Evolutionary conservation across 1,140 invertebrate species (phyloP).

Genomic region (Temnothorax curvispinosus): DNA sequence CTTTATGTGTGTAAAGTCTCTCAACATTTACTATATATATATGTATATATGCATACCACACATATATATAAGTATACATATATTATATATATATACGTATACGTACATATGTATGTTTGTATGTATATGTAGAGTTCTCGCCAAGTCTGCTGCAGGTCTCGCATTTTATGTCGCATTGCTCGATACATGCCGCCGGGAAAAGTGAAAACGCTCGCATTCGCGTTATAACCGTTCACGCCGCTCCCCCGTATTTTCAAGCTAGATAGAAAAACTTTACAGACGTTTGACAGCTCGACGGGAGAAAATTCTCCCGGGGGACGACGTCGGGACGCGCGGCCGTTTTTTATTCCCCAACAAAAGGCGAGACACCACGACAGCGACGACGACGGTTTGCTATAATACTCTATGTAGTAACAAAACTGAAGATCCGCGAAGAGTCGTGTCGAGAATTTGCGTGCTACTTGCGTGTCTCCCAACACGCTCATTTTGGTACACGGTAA

Average conservation of each 20-base stretch:
- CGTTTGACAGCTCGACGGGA: constrained; percentile 19
- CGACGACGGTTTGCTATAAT: constrained; percentile 1
- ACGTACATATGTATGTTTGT: not conserved
- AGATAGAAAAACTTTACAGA: constrained; percentile 33
- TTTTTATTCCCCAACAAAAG: constrained; percentile 30
- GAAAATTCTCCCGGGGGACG: not conserved
- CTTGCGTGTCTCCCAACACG: constrained; percentile 36
- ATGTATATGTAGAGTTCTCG: constrained; percentile 33
- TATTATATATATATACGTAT: not conserved
- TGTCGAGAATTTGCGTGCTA: constrained; percentile 44
- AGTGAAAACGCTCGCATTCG: constrained; percentile 28
- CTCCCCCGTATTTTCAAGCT: constrained; percentile 19
- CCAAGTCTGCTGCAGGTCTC: constrained; percentile 33
- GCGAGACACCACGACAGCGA: constrained; percentile 4
- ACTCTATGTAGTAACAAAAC: constrained; percentile 17
- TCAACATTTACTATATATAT: constrained; percentile 14
- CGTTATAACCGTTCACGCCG: constrained; percentile 36
- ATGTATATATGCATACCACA: not conserved
- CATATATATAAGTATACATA: not conserved
- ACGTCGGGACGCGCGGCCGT: not conserved
- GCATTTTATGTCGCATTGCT: constrained; percentile 6
- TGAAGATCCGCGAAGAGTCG: constrained; percentile 30
- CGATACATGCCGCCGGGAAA: constrained; percentile 2
- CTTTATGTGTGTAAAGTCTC: constrained; percentile 15
- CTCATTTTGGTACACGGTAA: constrained; percentile 89